Conservation (phyloP, 1,140 invertebrate genomes). For the Drosophila cardini region DNA sequence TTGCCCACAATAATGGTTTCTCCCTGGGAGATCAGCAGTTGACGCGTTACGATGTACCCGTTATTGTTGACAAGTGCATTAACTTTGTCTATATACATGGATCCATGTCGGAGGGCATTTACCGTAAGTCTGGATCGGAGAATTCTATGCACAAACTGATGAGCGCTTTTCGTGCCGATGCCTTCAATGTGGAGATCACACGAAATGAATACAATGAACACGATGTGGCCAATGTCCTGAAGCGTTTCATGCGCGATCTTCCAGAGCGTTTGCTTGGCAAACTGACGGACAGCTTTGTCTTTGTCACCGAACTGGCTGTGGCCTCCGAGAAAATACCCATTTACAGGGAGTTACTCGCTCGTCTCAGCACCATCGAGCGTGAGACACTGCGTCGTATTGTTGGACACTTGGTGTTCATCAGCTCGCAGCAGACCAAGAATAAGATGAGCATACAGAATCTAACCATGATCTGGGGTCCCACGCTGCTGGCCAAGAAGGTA, state of each 20-base stretch:
- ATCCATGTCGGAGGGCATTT: slow-evolving; percentile 93
- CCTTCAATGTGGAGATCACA: slow-evolving; percentile 92
- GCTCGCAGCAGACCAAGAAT: slow-evolving; percentile 90
- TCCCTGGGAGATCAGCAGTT: slow-evolving; percentile 93
- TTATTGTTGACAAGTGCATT: slow-evolving; percentile 95
- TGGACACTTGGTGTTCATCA: slow-evolving; percentile 92
- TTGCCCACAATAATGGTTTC: slow-evolving; percentile 91
- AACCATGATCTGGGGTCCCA: slow-evolving; percentile 94
- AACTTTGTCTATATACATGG: slow-evolving; percentile 94
- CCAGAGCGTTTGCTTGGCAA: slow-evolving; percentile 89
- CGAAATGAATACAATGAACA: slow-evolving; percentile 91
- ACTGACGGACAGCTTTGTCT: slow-evolving; percentile 85
- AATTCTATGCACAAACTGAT: slow-evolving; percentile 91
- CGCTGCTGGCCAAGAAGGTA: slow-evolving; percentile 90
- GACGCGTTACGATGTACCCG: slow-evolving; percentile 93
- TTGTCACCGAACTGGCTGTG: slow-evolving; percentile 86
- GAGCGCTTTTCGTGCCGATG: slow-evolving; percentile 90
- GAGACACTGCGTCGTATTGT: slow-evolving; percentile 91
- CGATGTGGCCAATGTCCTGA: slow-evolving; percentile 93
- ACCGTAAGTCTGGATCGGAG: slow-evolving; percentile 91
- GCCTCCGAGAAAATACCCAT: slow-evolving; percentile 86
- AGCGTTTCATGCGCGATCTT: slow-evolving; percentile 92
- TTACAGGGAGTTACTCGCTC: slow-evolving; percentile 88
- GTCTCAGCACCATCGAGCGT: slow-evolving; percentile 89
- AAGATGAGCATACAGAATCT: slow-evolving; percentile 92